Conservation (phyloP, 2,113 vertebrate genomes). For the Lamprotornis superbus region DNA sequence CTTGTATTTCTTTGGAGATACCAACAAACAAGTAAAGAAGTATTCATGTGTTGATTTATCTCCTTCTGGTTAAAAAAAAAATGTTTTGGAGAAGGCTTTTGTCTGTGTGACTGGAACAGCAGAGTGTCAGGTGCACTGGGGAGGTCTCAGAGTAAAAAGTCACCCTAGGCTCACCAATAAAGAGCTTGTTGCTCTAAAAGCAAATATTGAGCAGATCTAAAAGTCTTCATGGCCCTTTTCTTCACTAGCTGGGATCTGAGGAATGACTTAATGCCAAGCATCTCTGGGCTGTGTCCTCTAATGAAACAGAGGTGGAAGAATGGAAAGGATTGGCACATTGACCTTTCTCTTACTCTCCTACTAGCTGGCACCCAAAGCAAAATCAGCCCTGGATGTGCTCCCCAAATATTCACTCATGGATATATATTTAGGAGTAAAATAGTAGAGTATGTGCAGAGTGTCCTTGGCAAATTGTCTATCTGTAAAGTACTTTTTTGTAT, state of each 20-base stretch:
- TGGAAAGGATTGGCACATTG: background rate
- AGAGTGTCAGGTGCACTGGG: background rate
- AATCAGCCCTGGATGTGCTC: background rate
- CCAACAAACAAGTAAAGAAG: background rate
- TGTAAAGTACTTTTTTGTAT: background rate
- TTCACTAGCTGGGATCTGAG: background rate
- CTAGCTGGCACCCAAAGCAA: background rate
- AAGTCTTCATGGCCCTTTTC: background rate
- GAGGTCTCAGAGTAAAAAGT: background rate
- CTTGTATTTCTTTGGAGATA: background rate
- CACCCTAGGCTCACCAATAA: accelerated
- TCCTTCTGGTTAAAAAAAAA: background rate
- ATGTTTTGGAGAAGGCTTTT: background rate
- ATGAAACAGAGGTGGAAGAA: background rate
- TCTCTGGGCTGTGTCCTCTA: background rate
- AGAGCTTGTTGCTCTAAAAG: background rate
- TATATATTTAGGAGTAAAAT: background rate
- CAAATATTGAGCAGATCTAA: background rate
- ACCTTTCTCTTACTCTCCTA: background rate
- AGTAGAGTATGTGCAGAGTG: background rate
- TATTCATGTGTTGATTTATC: background rate
- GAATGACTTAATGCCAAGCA: background rate
- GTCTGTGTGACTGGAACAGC: background rate
- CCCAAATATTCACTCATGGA: background rate
- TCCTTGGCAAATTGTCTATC: background rate